phyloP scores from a whole-genome alignment of 2,113 vertebrate species.

The Macroglossus sobrinus region DNA sequence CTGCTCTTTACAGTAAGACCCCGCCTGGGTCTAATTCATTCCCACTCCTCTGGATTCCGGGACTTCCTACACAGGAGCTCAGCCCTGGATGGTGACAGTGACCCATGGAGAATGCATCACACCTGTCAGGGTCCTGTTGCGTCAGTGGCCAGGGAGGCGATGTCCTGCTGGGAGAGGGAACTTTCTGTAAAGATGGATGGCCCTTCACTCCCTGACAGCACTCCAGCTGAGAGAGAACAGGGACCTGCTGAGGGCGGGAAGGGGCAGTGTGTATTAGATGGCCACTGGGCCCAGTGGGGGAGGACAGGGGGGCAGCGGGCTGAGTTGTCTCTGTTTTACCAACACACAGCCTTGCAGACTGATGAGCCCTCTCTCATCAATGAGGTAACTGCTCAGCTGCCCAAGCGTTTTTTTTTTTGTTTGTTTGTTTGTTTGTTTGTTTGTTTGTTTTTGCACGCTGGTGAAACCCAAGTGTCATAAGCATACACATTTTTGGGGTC shows the following conservation, averaged over 20 bases:
- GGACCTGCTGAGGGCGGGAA: not conserved
- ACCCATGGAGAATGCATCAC: constrained; percentile 60
- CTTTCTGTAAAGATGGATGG: constrained; percentile 54
- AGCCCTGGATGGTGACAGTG: not conserved
- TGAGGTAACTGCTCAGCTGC: not conserved
- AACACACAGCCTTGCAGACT: not conserved
- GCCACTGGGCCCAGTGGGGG: not conserved
- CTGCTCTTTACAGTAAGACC: not conserved
- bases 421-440: no score
- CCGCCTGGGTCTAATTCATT: not conserved
- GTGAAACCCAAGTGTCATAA: not conserved
- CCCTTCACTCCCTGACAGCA: constrained; percentile 39
- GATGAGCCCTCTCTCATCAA: not conserved
- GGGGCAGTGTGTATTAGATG: not conserved
- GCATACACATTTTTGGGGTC: not conserved
- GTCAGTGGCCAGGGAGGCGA: constrained; percentile 44
- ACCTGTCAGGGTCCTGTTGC: constrained; percentile 66
- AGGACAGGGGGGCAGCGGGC: not conserved
- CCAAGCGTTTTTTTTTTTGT: not conserved
- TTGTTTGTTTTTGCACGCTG: not conserved
- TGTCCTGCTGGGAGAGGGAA: constrained; percentile 31
- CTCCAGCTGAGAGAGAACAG: constrained; percentile 50
- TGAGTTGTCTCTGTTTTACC: not conserved
- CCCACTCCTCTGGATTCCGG: not conserved
- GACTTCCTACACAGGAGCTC: constrained; percentile 46